Evolutionary conservation across 2,797 vertebrate genomes (phyloP).

Genomic region (Notolabrus celidotus): DNA sequence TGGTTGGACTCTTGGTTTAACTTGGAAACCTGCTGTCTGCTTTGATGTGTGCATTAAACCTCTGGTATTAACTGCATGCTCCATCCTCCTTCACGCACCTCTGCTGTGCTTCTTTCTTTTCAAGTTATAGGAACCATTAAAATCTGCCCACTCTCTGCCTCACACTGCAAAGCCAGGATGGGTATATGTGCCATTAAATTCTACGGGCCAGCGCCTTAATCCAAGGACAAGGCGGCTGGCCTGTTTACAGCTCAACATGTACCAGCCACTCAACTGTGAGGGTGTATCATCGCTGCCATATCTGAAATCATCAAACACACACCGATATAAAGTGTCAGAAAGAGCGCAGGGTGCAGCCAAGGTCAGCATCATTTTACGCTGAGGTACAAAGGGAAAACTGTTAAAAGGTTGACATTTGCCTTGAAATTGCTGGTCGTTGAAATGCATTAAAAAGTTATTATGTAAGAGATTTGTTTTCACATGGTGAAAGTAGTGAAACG

Average conservation of each 20-base stretch:
- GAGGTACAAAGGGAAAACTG: conserved; percentile 17
- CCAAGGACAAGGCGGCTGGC: conserved; percentile 55
- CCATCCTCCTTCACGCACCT: conserved; percentile 29
- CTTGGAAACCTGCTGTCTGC: conserved; percentile 3
- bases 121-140: conserved; percentile 49
- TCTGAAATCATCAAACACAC: conserved; percentile 26
- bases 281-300: conserved; percentile 44
- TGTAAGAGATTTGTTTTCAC: no score
- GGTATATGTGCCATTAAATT: conserved; percentile 23
- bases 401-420: conserved; percentile 33
- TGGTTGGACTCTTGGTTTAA: not conserved
- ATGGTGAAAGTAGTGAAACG: no score
- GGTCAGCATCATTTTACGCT: conserved; percentile 18
- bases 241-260: conserved; percentile 58
- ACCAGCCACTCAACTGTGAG: conserved; percentile 51
- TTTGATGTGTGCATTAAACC: conserved; percentile 13
- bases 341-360: conserved; percentile 31
- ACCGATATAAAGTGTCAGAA: conserved; percentile 19
- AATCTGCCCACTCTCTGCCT: conserved; percentile 7
- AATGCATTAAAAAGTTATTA: no score
- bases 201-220: conserved; percentile 46
- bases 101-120: conserved; percentile 16
- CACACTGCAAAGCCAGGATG: not conserved
- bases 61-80: conserved; percentile 18
- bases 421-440: not conserved